Evolutionary conservation across 2,113 vertebrate species (phyloP), one percentile per base, ranked within the genome.

Genomic region (Acrocephalus kingi): DNA sequence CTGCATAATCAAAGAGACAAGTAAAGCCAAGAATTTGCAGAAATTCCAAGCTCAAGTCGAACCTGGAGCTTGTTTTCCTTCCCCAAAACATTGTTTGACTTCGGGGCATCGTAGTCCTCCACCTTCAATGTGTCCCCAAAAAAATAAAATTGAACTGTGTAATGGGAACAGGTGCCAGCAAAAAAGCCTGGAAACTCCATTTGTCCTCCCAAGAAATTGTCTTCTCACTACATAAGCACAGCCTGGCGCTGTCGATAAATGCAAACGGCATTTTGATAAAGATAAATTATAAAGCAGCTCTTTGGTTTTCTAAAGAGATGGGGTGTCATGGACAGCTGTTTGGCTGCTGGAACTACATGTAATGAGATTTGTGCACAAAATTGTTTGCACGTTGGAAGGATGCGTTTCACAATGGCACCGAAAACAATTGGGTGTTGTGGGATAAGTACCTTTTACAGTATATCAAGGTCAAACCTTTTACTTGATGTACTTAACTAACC

Each of bases 401-500:
- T 92, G 82, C 48, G 11, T 97, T 95, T 84, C 78, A 95, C 97
- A 96, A 96, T 87, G 93, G 89, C 93, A 86, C 84, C 12, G 87
- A 94, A 98, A 97, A 98, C 96, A 97, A 97, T 92, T 30, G 96
- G 92, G 95, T 92, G 97, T 97, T 98, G 98, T 97, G 97, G 98
- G 98, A 98, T 98, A 97, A 98, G 98, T 96, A 98, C 98, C 97
- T 98, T 98, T 97, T 97, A 92, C 96, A 97, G 91, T 97, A 97
- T 97, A 98, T 96, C 97, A 98, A 98, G 98, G 98, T 98, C 98
- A 98, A 98, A 97, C 98, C 96, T 98, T 98, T 98, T 97, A 97
- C 98, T 98, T 98, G 98, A 98, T 98, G 97, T 97, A 98, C 96
- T 98, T 98, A 98, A 98, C 98, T 98, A 98, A 98, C 97, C 98